These are phyloP conservation scores for Proisotoma minuta DNA, from an alignment of 2,888 invertebrate genomes.

Conservation along the genomic window DNA sequence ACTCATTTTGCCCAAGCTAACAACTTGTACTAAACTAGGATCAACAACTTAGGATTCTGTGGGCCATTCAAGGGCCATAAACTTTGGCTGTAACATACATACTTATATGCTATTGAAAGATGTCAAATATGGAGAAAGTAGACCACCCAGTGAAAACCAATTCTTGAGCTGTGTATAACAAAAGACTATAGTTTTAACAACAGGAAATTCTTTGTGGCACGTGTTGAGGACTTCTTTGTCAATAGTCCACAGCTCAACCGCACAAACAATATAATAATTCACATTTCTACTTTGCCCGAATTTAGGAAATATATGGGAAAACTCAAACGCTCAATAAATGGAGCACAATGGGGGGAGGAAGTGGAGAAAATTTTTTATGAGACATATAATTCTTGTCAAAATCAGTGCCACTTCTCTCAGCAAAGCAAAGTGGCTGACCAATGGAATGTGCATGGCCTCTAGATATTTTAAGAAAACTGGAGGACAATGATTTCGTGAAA, in stretches of 20 bases:
- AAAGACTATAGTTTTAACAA: not conserved
- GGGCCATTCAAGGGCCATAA: not conserved
- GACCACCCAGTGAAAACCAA: not conserved
- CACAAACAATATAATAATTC: not conserved
- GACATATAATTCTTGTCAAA: slow-evolving; percentile 40
- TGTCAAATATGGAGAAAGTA: no score
- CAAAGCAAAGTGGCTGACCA: not conserved
- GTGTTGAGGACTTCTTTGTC: no score
- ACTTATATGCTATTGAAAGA: no score
- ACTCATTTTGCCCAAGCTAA: no score
- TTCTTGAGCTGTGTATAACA: not conserved
- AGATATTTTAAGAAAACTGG: no score
- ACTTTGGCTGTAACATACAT: not conserved
- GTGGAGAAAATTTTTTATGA: slow-evolving; percentile 29
- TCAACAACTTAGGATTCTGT: not conserved
- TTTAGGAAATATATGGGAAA: not conserved
- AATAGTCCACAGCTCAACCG: no score
- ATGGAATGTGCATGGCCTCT: no score
- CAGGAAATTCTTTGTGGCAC: slow-evolving; percentile 5
- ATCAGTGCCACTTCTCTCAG: slow-evolving; percentile 22
- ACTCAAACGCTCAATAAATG: slow-evolving; percentile 9
- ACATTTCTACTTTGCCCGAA: slow-evolving; percentile 1
- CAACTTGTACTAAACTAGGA: not conserved
- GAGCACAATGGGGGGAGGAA: slow-evolving; percentile 12
- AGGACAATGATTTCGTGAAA: no score